Percentiles rank a stretch among this genome's conserved stretches.
phyloP scores from a whole-genome alignment of 2,797 vertebrate species.

The Pogoniulus pusillus region DNA sequence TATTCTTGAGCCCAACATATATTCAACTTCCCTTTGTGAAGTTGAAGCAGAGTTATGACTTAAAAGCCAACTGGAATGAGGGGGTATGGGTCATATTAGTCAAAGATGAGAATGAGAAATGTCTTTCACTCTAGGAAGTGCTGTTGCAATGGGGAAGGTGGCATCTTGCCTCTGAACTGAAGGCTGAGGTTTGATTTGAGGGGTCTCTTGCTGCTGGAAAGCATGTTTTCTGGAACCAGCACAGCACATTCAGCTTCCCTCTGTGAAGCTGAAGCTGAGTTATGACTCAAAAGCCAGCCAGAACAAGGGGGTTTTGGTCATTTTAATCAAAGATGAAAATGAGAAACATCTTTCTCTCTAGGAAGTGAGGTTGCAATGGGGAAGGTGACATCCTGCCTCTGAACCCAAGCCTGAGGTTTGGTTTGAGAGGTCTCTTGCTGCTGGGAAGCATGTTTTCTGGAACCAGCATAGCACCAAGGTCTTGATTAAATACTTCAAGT shows the following conservation, averaged over 20 bases:
- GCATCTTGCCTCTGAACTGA: neutral
- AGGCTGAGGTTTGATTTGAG: neutral
- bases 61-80: neutral
- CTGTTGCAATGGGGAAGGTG: neutral
- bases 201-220: neutral
- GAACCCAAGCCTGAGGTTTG: neutral
- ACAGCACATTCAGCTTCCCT: neutral
- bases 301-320: neutral
- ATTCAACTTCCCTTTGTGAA: neutral
- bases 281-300: neutral
- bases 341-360: neutral
- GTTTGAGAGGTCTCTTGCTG: neutral
- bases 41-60: neutral
- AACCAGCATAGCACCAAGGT: neutral
- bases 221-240: neutral
- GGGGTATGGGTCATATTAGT: neutral
- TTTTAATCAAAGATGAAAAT: neutral
- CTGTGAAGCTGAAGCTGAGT: neutral
- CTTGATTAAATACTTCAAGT: neutral
- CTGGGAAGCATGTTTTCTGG: neutral
- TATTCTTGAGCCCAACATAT: neutral
- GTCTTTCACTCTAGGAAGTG: neutral
- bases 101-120: neutral
- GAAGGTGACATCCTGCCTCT: neutral
- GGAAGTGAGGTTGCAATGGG: neutral